Base-by-base conservation (phyloP, 2,113 vertebrate species). In the Austrofundulus limnaeus region DNA sequence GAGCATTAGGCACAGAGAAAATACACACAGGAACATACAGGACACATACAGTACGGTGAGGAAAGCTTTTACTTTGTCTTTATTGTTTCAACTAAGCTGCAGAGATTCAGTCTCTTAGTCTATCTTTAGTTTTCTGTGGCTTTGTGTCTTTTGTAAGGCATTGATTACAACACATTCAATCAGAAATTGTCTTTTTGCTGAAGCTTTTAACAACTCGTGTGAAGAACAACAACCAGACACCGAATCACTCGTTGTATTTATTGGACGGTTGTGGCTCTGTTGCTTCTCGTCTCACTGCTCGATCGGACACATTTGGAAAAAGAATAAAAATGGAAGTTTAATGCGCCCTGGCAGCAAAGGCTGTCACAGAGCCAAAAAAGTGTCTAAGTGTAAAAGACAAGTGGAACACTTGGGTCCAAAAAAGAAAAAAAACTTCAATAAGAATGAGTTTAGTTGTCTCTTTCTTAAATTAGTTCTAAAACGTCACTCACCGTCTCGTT, bases 401-500 rank as follows among this genome's bases (percentile, higher is more conserved):
- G 1, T 19, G 43, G 43, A 11, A 20, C 11, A 20, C 2, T 34
- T 11, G n/a, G n/a, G 43, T 3, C 10, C n/a, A 8, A 19, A 17
- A 19, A 6, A 2, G 17, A 45, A 19, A 16, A 45, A 45, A 48
- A 23, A 14, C 11, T 24, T 14, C 16, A 28, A 15, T 28, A 6
- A 9, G 3, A 15, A 14, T 50, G 2, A 50, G 16, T 23, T 12
- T 28, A 7, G 12, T 49, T 24, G 48, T 24, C 21, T 50, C 25
- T 51, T 17, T n/a, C 1, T 15, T 17, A 31, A 52, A n/a, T 17
- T 4, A 11, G 42, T n/a, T 19, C n/a, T n/a, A n/a, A n/a, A n/a
- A n/a, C n/a, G 7, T 52, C 3, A 17, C 85, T 78, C 91, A 99
- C 96, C 48, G 96, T 99, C 89, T 98, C 95, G 11, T 98, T 99